A percentile compares a stretch with the other conserved stretches of the same genome.
Evolutionary conservation across 2,888 invertebrate species (phyloP).

Genomic region (Nemotelus nigrinus): DNA sequence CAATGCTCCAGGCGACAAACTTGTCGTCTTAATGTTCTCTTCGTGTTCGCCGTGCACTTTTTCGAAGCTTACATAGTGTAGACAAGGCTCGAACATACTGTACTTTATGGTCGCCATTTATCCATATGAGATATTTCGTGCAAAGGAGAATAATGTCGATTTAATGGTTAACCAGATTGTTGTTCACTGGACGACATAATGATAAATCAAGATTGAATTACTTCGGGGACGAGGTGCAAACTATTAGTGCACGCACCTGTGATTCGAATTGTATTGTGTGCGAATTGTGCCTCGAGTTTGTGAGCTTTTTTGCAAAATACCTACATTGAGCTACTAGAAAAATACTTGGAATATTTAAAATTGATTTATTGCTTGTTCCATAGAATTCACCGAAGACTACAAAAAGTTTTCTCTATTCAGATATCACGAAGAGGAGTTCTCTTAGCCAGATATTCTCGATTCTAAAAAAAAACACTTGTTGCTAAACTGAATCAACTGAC

Average conservation of each 20-base stretch:
- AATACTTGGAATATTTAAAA: no score
- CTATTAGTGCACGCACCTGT: constrained; percentile 43
- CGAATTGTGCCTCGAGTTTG: no score
- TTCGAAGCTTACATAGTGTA: constrained; percentile 2
- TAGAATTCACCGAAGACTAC: no score
- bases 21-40: constrained; percentile 27
- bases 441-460: no score
- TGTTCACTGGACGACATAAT: constrained; percentile 33
- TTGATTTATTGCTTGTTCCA: no score
- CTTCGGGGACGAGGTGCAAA: constrained; percentile 21
- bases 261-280: no score
- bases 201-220: constrained; percentile 41
- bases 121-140: constrained; percentile 32
- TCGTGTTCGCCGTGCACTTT: background rate
- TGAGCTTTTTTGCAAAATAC: no score
- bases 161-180: constrained; percentile 42
- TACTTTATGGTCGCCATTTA: constrained; percentile 25
- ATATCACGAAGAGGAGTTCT: no score
- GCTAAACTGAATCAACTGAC: no score
- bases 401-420: no score
- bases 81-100: constrained; percentile 6
- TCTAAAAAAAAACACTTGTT: no score
- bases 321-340: no score
- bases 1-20: constrained; percentile 19
- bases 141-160: constrained; percentile 40